phyloP scores from a whole-genome alignment of 2,797 vertebrate species.

The Leptatherina wallacei region DNA sequence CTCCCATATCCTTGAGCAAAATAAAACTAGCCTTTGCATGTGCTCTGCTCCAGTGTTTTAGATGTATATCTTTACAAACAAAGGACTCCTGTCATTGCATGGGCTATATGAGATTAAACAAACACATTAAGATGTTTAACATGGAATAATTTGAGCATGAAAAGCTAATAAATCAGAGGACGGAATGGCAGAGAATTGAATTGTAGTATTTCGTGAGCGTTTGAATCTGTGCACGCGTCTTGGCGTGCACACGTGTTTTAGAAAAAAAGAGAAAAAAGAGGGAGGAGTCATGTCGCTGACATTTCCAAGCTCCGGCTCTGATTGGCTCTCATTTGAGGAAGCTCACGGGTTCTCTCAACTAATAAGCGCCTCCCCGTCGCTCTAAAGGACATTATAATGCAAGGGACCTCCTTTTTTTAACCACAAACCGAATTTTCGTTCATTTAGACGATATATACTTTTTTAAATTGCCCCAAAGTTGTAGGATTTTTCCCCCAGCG shows the following conservation, averaged over 20 bases:
- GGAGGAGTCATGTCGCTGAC: conserved; percentile 86
- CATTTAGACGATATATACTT: conserved; percentile 97
- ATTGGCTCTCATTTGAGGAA: conserved; percentile 95
- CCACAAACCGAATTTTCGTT: conserved; percentile 98
- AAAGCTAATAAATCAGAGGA: conserved; percentile 85
- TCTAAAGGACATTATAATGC: conserved; percentile 99
- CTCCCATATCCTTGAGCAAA: not conserved
- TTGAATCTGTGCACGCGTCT: conserved; percentile 23
- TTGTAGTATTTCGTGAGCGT: conserved; percentile 66
- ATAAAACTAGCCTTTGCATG: conserved; percentile 6
- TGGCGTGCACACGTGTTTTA: conserved; percentile 46
- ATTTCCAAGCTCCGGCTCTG: conserved; percentile 92
- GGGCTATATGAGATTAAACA: conserved; percentile 70
- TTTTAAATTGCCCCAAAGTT: conserved; percentile 91
- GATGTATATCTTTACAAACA: conserved; percentile 26
- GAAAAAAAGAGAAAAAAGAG: not conserved
- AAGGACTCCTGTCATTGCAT: conserved; percentile 44
- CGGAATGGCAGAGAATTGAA: conserved; percentile 80
- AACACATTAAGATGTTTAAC: conserved; percentile 79
- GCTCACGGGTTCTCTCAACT: conserved; percentile 94
- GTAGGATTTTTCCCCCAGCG: conserved; percentile 89
- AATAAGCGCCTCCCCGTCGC: conserved; percentile 98
- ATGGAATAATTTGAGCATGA: conserved; percentile 81
- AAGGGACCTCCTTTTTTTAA: conserved; percentile 96
- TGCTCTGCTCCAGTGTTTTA: conserved; percentile 27